A percentile compares a stretch with the other conserved stretches of the same genome.
phyloP scores from a whole-genome alignment of 2,113 vertebrate genomes.

The Apteryx owenii region DNA sequence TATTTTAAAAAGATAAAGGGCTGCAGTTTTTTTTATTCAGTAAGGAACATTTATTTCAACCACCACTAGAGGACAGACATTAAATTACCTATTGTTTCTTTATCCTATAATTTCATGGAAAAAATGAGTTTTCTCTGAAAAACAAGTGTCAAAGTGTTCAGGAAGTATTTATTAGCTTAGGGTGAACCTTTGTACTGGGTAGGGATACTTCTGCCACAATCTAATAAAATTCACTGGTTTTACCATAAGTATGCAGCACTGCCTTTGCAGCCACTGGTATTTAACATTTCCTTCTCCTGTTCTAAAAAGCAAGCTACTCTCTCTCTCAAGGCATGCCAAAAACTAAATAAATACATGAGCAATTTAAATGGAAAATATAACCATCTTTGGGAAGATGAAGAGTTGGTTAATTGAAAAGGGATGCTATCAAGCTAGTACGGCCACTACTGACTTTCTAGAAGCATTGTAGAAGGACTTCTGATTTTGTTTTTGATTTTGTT shows the following conservation, averaged over 20 bases:
- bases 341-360: not conserved
- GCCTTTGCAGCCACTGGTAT: not conserved
- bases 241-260: not conserved
- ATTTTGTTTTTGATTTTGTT: not conserved
- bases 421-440: not conserved
- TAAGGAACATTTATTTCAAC: not conserved
- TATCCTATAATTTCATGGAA: not conserved
- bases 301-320: not conserved
- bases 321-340: not conserved
- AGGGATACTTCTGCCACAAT: not conserved
- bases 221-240: not conserved
- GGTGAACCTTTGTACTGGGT: not conserved
- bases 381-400: not conserved
- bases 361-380: not conserved
- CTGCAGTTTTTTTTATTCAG: not conserved
- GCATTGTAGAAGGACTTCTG: not conserved
- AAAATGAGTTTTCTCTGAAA: not conserved
- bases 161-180: not conserved
- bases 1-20: not conserved
- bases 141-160: not conserved
- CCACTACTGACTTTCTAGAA: not conserved
- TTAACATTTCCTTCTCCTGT: not conserved
- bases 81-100: not conserved
- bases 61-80: not conserved
- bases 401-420: not conserved